Evolutionary conservation across 2,797 vertebrate species (phyloP).

Genomic region (Uromys caudimaculatus): DNA sequence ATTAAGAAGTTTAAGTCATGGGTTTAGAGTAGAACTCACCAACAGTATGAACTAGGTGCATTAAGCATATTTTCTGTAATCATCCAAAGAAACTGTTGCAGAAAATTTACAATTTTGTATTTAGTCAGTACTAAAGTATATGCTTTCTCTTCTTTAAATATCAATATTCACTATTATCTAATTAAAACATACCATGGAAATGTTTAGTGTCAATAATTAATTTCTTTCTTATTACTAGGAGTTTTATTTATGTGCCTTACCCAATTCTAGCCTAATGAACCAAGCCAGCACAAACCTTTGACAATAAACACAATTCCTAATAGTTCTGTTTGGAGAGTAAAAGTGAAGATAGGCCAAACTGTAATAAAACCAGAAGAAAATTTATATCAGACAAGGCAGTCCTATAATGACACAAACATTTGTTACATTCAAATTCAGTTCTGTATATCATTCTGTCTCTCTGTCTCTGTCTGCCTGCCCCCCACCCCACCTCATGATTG

Average conservation of each 20-base stretch:
- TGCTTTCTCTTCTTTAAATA: slow-evolving; percentile 21
- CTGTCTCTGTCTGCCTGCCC: background rate
- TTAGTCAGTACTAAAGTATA: slow-evolving; percentile 5
- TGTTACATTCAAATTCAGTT: background rate
- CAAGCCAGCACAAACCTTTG: slow-evolving; percentile 10
- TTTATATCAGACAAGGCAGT: background rate
- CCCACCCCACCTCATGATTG: background rate
- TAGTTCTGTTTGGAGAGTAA: background rate
- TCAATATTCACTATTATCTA: background rate
- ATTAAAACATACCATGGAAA: slow-evolving; percentile 15
- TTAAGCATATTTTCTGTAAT: background rate
- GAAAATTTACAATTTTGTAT: background rate
- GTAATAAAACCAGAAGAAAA: background rate
- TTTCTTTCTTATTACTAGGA: slow-evolving; percentile 16
- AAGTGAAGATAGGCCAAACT: background rate
- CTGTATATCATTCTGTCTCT: background rate
- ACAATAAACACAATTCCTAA: slow-evolving; percentile 13
- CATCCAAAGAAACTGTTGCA: background rate
- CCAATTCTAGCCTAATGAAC: slow-evolving; percentile 23
- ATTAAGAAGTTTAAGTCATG: slow-evolving; percentile 26
- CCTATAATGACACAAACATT: background rate
- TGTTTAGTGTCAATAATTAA: background rate
- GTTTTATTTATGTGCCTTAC: background rate
- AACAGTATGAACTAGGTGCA: background rate
- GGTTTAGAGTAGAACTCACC: background rate